Base-by-base conservation (phyloP, 2,888 invertebrate genomes). In the Endomychus coccineus region DNA sequence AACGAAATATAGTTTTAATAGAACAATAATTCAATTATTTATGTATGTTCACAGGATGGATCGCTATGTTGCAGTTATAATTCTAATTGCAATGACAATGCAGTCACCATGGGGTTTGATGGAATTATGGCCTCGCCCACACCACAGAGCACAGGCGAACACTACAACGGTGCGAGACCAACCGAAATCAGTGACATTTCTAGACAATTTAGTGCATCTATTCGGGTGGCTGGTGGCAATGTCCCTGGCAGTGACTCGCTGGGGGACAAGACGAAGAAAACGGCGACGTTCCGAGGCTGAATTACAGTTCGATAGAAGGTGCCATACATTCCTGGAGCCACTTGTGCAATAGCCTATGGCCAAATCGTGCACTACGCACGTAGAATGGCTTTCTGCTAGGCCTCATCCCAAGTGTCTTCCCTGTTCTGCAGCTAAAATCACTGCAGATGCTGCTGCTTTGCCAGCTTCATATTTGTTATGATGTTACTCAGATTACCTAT, bases 1-100 rank as follows among this genome's bases (percentile, higher is more conserved):
- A n/a, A n/a, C n/a, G n/a, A n/a, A 19, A n/a, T 19, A 19, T 19
- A 6, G 6, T 6, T 19, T 19, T n/a, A 6, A 19, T 6, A 19
- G n/a, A 19, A 7, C 6, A 19, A 19, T 25, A 5, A 25, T 25
- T 25, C 10, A 10, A 9, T 25, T 9, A 25, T 25, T 25, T 9
- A 25, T 25, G 25, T 54, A 42, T 58, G 51, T 54, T 53, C 50
- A 39, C 62, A 67, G 67, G 64, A 67, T 61, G 67, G 67, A 59
- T 57, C 59, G 58, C 58, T 67, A 58, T 66, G 66, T 63, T 67
- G 67, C 61, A 62, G 64, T 62, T 65, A 62, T 66, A 64, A 62
- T 64, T 56, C 61, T 62, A 54, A 60, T 65, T 67, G 67, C 55
- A 56, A 64, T 60, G 48, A 54, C 43, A 49, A 55, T 62, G 49